Evolutionary conservation across 2,113 vertebrate species (phyloP).

Genomic region (Rhodinocichla rosea): DNA sequence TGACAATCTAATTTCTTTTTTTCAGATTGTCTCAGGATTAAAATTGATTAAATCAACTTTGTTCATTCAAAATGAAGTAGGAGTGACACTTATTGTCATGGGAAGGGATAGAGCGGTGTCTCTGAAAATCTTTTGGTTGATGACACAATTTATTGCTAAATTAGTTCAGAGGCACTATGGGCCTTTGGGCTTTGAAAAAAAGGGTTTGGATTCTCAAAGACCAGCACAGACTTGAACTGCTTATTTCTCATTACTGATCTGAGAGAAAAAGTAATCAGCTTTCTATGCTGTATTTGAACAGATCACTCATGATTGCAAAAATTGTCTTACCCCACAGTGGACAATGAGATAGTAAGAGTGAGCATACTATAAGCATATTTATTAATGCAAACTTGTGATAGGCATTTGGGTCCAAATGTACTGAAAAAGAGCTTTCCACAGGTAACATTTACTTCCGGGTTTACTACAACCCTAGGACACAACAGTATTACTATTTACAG

Average conservation of each 20-base stretch:
- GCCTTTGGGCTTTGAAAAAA: not conserved
- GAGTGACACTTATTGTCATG: not conserved
- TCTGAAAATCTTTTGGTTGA: not conserved
- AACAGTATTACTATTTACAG: not conserved
- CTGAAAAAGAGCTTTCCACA: not conserved
- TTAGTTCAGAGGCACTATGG: not conserved
- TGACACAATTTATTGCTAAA: not conserved
- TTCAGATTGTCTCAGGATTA: not conserved
- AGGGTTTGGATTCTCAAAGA: not conserved
- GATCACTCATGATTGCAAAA: not conserved
- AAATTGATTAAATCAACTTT: conserved; percentile 5
- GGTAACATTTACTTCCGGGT: not conserved
- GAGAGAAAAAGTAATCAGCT: not conserved
- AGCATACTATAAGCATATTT: not conserved
- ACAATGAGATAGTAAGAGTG: not conserved
- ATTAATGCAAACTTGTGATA: not conserved
- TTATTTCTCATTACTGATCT: not conserved
- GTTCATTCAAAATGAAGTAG: not conserved
- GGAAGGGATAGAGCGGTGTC: not conserved
- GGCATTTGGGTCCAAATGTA: not conserved
- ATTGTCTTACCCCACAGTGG: not conserved
- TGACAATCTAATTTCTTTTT: not conserved
- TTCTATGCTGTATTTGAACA: not conserved
- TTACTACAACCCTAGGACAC: not conserved
- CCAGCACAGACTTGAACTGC: not conserved